Base-by-base conservation (phyloP, 2,888 invertebrate genomes). In the Mythimna pallens region DNA sequence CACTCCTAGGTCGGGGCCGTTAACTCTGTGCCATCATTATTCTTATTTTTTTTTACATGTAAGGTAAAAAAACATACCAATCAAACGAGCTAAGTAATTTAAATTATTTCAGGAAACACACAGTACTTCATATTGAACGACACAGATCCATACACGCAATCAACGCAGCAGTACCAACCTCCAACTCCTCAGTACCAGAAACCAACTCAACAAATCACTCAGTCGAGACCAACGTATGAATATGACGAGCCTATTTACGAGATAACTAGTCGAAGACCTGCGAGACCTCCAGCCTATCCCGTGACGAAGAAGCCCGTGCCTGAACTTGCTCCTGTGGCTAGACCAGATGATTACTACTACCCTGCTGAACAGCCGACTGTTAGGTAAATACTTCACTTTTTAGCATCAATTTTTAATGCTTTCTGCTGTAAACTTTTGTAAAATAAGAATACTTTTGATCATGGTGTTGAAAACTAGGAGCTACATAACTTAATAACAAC, bases 151-250 rank as follows among this genome's bases (percentile, higher is more conserved):
- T 58, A 34, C 30, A 25, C 57, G 8, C 59, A 61, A 36, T 10
- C 72, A 10, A 72, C 71, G 2, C 70, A 69, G 9, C 70, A 71
- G 20, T 69, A 77, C 54, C 70, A 74, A 9, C 71, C 58, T 9
- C 70, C 84, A 7, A 72, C 70, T 2, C 82, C 82, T 20, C 78
- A 71, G n/a, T 73, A 77, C 59, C 72, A 74, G 10, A 69, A 55
- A 10, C 70, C 84, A 10, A 68, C 70, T 3, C 81, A 70, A 20
- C 78, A 70, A 55, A 47, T 76, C 3, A 54, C 14, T 47, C 81
- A 73, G 0, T 65, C 63, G 14, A 63, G 52, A 10, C 82, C 82
- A 8, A 50, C 62, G 30, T 78, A 65, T 30, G 73, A 78, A 47
- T 54, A 68, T 30, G 25, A 30, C 2, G 62, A 69, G 12, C 36